These are phyloP conservation scores for Lycaena phlaeas DNA, from an alignment of 2,888 invertebrate species.

Conservation along the genomic window DNA sequence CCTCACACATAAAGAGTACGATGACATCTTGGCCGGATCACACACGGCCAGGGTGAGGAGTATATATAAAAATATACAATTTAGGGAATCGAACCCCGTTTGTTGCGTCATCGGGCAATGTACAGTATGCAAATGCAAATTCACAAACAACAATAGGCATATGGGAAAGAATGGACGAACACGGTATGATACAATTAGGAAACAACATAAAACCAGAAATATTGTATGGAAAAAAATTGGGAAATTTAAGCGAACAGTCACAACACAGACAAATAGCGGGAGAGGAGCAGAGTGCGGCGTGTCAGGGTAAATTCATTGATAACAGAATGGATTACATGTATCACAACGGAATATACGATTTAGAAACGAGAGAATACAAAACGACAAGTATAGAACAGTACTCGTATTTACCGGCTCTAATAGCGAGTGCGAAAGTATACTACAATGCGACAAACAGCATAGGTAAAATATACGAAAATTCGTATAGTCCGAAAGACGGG, in stretches of 20 bases:
- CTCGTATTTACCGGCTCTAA: conserved; percentile 16
- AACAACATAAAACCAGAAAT: conserved; percentile 7
- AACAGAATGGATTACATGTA: conserved; percentile 16
- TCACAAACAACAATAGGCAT: conserved; percentile 22
- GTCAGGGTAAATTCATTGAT: conserved; percentile 17
- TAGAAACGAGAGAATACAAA: background rate
- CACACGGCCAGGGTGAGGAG: conserved; percentile 11
- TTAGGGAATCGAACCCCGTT: conserved; percentile 23
- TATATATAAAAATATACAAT: conserved; percentile 18
- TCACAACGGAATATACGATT: conserved; percentile 15
- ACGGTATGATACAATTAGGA: conserved; percentile 15
- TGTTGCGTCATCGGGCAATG: conserved; percentile 16
- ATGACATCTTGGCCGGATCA: conserved; percentile 14
- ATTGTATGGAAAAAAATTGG: conserved; percentile 2
- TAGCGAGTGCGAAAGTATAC: conserved; percentile 8
- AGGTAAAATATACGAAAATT: conserved; percentile 5
- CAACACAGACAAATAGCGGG: conserved; percentile 12
- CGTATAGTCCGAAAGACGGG: conserved; percentile 10
- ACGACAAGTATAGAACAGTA: conserved; percentile 11
- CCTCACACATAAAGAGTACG: conserved; percentile 20
- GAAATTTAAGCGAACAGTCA: background rate
- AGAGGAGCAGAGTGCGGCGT: conserved; percentile 12
- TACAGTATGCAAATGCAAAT: conserved; percentile 22
- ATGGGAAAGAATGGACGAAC: conserved; percentile 17
- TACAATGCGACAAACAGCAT: conserved; percentile 4